Base-by-base conservation (phyloP, 2,797 vertebrate species). In the Lithobates sylvaticus region DNA sequence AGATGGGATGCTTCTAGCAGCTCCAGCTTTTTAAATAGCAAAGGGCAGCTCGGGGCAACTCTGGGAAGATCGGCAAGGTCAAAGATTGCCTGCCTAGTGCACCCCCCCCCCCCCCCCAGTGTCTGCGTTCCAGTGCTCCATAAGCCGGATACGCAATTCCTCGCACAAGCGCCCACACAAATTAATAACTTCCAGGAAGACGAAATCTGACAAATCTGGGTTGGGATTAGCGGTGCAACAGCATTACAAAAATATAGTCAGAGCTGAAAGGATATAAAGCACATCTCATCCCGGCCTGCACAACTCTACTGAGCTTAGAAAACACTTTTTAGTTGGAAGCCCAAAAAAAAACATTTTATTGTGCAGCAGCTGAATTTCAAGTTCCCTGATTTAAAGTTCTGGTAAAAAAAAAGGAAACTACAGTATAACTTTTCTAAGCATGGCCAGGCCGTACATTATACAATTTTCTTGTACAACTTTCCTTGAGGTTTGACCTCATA, bases 101-200 rank as follows among this genome's bases (percentile, higher is more conserved):
- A 13, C 18, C 71, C n/a, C 1, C 69, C 34, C n/a, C n/a, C 18
- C 71, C n/a, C 1, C 69, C 34, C 34, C 26, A 13, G 10, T 61
- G 26, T 26, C 69, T 39, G 7, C 69, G 36, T 27, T 42, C 13
- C 32, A 26, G 29, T 5, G 26, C 54, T 81, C 68, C 54, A 50
- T 39, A 27, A 34, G 21, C 68, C 61, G 3, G 13, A 7, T 61
- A 54, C 69, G 29, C 69, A 72, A 61, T 72, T 73, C 65, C 78
- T 58, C 67, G 78, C 78, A 80, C 67, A 80, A 80, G 78, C 18
- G 26, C 13, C 64, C 79, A 72, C 78, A 72, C 50, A 72, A 70
- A 73, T 81, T 64, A 81, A 81, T 73, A 81, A 39, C 70, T 32
- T 64, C 54, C 69, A 72, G 36, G 36, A 64, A 71, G 71, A 81